Percentiles rank a stretch among this genome's conserved stretches.
phyloP scores from a whole-genome alignment of 2,888 invertebrate species.

The Smittia sp. region DNA sequence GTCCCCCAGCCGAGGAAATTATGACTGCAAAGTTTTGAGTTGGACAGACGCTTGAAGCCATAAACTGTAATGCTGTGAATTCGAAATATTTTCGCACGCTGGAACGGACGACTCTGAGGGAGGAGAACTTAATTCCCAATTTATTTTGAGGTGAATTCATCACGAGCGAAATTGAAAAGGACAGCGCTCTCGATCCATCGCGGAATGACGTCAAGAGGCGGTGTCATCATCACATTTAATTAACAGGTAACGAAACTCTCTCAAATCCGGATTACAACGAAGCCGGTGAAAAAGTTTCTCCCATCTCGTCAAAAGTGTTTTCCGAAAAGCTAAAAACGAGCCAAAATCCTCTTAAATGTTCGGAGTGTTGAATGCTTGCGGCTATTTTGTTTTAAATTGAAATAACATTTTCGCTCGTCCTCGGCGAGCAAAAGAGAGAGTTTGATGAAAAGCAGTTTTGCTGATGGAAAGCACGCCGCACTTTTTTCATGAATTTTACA shows the following conservation, averaged over 20 bases:
- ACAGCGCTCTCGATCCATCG: neutral
- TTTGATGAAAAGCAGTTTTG: neutral
- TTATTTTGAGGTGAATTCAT: conserved; percentile 21
- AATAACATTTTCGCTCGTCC: conserved; percentile 18
- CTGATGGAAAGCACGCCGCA: neutral
- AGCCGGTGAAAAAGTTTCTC: neutral
- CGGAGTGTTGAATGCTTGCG: conserved; percentile 32
- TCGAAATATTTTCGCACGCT: conserved; percentile 6
- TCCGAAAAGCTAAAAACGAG: neutral
- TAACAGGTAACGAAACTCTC: neutral
- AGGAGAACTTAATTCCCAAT: conserved; percentile 12
- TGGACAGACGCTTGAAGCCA: neutral
- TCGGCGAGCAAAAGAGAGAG: neutral
- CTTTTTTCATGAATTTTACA: conserved; percentile 30
- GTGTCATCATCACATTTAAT: neutral
- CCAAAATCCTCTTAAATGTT: conserved; percentile 29
- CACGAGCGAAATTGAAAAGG: neutral
- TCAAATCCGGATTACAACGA: neutral
- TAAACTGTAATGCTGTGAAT: neutral
- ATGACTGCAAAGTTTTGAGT: conserved; percentile 1
- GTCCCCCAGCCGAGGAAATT: neutral
- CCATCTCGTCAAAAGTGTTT: neutral
- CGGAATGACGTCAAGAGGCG: neutral
- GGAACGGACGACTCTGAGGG: too few species aligned
- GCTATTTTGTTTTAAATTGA: conserved; percentile 38